Conservation (phyloP, 2,888 invertebrate species). For the Meghimatium bilineatum region DNA sequence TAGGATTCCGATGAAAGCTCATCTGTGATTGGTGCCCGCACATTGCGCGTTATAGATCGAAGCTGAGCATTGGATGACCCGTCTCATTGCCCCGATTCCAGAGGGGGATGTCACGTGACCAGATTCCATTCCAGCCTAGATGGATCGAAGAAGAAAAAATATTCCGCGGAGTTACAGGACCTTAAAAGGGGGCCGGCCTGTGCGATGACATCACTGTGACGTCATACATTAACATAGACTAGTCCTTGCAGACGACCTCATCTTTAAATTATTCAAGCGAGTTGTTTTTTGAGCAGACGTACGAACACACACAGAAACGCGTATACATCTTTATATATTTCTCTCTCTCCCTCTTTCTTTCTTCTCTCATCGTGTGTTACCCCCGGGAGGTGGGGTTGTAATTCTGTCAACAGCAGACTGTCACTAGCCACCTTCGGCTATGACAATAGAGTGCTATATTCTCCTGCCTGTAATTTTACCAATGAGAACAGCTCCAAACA, state of each 20-base stretch:
- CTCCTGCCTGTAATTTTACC: too few relatives aligned
- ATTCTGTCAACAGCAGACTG: neutral
- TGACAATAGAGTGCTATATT: too few relatives aligned
- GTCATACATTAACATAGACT: constrained; percentile 41
- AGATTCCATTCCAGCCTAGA: constrained; percentile 26
- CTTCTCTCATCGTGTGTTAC: neutral
- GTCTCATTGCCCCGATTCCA: constrained; percentile 32
- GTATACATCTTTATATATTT: neutral
- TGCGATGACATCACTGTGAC: constrained; percentile 43
- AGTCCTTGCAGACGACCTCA: constrained; percentile 26
- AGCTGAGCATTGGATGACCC: constrained; percentile 36
- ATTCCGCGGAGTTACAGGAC: constrained; percentile 21
- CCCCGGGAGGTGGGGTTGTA: too few relatives aligned
- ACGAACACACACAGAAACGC: neutral
- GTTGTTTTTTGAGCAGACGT: neutral
- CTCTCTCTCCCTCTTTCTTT: constrained; percentile 5
- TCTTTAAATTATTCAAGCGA: neutral
- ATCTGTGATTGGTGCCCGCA: constrained; percentile 35
- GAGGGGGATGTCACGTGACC: constrained; percentile 36
- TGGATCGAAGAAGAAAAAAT: neutral
- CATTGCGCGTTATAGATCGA: constrained; percentile 41
- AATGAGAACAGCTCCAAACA: too few relatives aligned
- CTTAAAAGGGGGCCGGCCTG: constrained; percentile 12
- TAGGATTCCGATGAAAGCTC: constrained; percentile 28
- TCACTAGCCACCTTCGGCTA: neutral